phyloP scores from a whole-genome alignment of 2,888 invertebrate genomes.

The Cantharis rufa region DNA sequence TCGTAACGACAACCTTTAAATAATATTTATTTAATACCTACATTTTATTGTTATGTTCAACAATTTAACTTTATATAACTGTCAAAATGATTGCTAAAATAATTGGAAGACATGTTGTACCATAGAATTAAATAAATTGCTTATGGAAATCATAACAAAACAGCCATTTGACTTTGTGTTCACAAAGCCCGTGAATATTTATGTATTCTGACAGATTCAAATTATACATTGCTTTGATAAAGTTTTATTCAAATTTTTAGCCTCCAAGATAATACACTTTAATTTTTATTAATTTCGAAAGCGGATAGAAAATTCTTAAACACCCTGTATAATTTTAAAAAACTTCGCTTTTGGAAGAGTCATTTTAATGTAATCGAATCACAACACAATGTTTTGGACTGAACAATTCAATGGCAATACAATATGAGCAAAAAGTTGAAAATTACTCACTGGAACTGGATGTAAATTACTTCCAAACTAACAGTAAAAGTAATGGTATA shows the following conservation, averaged over 20 bases:
- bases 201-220: neutral
- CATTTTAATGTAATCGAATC: neutral
- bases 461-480: neutral
- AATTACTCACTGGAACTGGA: neutral
- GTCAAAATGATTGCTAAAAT: conserved; percentile 2
- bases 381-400: neutral
- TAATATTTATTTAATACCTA: neutral
- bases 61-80: neutral
- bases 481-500: neutral
- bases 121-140: neutral
- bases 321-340: neutral
- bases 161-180: neutral
- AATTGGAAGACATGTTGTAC: neutral
- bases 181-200: conserved; percentile 1
- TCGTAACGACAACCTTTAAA: neutral
- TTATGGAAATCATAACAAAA: conserved; percentile 1
- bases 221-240: neutral
- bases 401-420: neutral
- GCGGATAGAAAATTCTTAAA: neutral
- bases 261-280: neutral
- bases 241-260: neutral
- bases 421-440: neutral
- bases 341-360: neutral
- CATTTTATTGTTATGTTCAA: neutral
- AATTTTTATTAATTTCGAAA: neutral